These are phyloP conservation scores for Drosophila leonis DNA, from an alignment of 2,888 invertebrate species.

Conservation along the genomic window DNA sequence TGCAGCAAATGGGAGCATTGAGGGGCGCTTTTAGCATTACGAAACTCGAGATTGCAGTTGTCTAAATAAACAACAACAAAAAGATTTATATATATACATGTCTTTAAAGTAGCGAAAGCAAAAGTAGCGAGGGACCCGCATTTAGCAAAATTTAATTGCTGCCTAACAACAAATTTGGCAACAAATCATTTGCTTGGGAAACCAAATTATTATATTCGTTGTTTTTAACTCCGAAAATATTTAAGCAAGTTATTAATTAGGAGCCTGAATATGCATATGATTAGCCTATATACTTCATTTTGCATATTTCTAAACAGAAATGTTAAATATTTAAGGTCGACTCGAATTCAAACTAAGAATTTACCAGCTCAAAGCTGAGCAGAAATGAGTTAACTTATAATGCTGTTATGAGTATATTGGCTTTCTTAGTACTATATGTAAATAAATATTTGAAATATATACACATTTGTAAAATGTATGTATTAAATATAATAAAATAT, in stretches of 20 bases:
- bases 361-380: not conserved
- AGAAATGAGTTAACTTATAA: too few relatives aligned
- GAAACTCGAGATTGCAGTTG: slow-evolving; percentile 49
- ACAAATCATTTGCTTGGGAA: slow-evolving; percentile 15
- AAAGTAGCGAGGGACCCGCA: slow-evolving; percentile 9
- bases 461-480: too few relatives aligned
- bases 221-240: slow-evolving; percentile 3
- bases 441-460: too few relatives aligned
- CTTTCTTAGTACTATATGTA: too few relatives aligned
- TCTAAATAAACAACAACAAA: not conserved
- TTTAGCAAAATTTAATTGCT: slow-evolving; percentile 12
- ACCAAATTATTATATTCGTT: slow-evolving; percentile 1
- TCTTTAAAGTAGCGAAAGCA: slow-evolving; percentile 17
- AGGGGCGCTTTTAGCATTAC: slow-evolving; percentile 31
- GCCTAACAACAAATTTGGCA: slow-evolving; percentile 6
- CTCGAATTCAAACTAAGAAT: not conserved
- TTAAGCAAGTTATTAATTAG: not conserved
- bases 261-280: not conserved
- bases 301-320: not conserved
- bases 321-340: not conserved
- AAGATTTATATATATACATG: not conserved
- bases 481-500: not conserved
- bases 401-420: too few relatives aligned
- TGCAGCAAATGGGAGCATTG: slow-evolving; percentile 43
- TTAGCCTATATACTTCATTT: not conserved